Percentiles rank a stretch among this genome's conserved stretches.
phyloP scores from a whole-genome alignment of 2,888 invertebrate genomes.

The Druceiella hillmani region DNA sequence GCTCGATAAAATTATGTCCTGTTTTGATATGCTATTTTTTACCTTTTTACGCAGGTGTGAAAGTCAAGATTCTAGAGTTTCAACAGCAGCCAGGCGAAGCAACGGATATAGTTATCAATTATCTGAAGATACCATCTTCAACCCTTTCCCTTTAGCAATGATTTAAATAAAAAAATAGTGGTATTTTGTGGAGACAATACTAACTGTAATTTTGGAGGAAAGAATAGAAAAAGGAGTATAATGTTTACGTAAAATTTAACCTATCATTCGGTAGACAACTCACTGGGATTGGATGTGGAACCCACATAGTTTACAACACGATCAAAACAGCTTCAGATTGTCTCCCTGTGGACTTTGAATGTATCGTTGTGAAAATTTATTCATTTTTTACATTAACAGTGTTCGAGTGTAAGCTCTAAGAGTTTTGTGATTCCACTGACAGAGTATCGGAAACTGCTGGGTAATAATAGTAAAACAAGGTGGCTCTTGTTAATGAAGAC shows the following conservation, averaged over 20 bases:
- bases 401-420: slow-evolving; percentile 25
- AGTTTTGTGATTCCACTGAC: slow-evolving; percentile 26
- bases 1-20: too few relatives aligned
- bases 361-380: slow-evolving; percentile 18
- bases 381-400: slow-evolving; percentile 13
- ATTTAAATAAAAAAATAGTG: too few relatives aligned
- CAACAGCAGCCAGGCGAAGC: too few relatives aligned
- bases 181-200: slow-evolving; percentile 18
- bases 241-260: slow-evolving; percentile 23
- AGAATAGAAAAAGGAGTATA: slow-evolving; percentile 19
- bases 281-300: slow-evolving; percentile 27
- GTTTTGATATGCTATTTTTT: too few relatives aligned
- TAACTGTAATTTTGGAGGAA: slow-evolving; percentile 13
- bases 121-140: too few relatives aligned
- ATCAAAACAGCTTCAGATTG: too few relatives aligned
- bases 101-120: too few relatives aligned
- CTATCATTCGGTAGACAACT: slow-evolving; percentile 20
- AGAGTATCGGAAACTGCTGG: slow-evolving; percentile 16
- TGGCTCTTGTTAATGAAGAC: slow-evolving; percentile 25
- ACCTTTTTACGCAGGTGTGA: too few relatives aligned
- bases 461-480: slow-evolving; percentile 22
- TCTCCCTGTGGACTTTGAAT: slow-evolving; percentile 26
- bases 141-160: too few relatives aligned
- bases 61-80: too few relatives aligned
- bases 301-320: slow-evolving; percentile 27